Percentiles rank a stretch among this genome's conserved stretches.
These are phyloP conservation scores for Pimpla rufipes DNA, from an alignment of 2,888 invertebrate genomes.

Conservation along the genomic window DNA sequence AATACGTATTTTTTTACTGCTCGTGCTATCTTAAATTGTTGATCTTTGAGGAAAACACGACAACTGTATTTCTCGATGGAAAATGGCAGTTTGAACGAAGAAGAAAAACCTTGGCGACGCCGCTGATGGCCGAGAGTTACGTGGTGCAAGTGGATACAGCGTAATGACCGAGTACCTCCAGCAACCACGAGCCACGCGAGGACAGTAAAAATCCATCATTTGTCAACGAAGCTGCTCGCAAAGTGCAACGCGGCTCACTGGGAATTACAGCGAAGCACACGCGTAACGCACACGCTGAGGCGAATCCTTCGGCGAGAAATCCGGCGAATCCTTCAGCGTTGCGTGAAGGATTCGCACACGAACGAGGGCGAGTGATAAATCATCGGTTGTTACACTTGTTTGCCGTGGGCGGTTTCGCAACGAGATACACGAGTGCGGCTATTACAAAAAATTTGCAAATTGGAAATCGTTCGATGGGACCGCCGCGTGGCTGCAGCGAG, in stretches of 20 bases:
- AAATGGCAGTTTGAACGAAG: neutral
- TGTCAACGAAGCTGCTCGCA: slow-evolving; percentile 28
- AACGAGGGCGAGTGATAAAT: slow-evolving; percentile 39
- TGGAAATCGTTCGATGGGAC: slow-evolving; percentile 19
- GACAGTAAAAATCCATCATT: slow-evolving; percentile 4
- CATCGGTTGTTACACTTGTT: slow-evolving; percentile 1
- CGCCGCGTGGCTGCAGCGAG: slow-evolving; percentile 1
- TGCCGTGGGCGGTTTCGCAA: slow-evolving; percentile 3
- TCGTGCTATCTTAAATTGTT: no score
- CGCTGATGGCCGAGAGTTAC: no score
- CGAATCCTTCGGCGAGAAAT: neutral
- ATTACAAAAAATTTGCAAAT: slow-evolving; percentile 17
- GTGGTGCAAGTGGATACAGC: no score
- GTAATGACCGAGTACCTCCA: no score
- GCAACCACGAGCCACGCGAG: no score
- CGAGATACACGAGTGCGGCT: neutral
- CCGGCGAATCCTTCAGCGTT: neutral
- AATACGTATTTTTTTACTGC: no score
- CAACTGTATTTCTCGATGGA: no score
- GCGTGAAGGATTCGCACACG: slow-evolving; percentile 15
- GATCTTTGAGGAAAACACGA: no score
- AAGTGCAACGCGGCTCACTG: neutral
- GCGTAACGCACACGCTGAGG: neutral
- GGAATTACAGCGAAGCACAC: neutral
- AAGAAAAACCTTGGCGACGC: no score